Percentiles rank a stretch among this genome's conserved stretches.
These are phyloP conservation scores for Hirtodrosophila trivittata DNA, from an alignment of 2,888 invertebrate genomes.

Conservation along the genomic window DNA sequence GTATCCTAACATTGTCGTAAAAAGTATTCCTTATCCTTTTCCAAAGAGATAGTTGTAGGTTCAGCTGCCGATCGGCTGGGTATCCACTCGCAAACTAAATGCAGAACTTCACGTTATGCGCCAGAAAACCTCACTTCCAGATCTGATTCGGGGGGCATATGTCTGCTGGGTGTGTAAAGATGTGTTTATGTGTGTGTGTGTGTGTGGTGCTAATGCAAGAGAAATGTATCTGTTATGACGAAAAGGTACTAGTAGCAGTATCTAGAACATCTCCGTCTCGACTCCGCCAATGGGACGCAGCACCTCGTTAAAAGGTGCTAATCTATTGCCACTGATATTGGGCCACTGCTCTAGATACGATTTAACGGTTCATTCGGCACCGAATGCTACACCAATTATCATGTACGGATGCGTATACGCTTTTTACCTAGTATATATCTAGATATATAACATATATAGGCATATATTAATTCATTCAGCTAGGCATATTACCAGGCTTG, in stretches of 20 bases:
- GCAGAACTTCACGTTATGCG: slow-evolving; percentile 21
- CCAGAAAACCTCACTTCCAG: slow-evolving; percentile 54
- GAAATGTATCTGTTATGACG: slow-evolving; percentile 36
- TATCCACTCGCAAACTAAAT: slow-evolving; percentile 51
- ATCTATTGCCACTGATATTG: slow-evolving; percentile 56
- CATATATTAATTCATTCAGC: slow-evolving; percentile 29
- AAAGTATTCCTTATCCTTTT: slow-evolving; percentile 25
- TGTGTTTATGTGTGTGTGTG: slow-evolving; percentile 19
- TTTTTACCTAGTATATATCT: slow-evolving; percentile 2
- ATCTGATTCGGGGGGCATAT: background rate
- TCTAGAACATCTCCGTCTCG: slow-evolving; percentile 62
- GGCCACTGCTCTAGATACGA: slow-evolving; percentile 65
- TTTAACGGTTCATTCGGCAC: slow-evolving; percentile 70
- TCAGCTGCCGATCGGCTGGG: slow-evolving; percentile 49
- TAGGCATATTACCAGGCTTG: slow-evolving; percentile 34
- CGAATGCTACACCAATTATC: slow-evolving; percentile 67
- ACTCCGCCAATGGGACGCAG: slow-evolving; percentile 6
- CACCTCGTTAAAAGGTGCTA: slow-evolving; percentile 65
- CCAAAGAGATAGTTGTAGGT: slow-evolving; percentile 2
- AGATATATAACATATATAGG: slow-evolving; percentile 11
- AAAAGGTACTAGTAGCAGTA: slow-evolving; percentile 37
- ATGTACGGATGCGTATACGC: slow-evolving; percentile 28
- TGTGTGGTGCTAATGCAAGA: slow-evolving; percentile 65
- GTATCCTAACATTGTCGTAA: slow-evolving; percentile 52
- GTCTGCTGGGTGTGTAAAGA: background rate